phyloP scores from a whole-genome alignment of 2,797 vertebrate species.

The Oreortyx pictus region DNA sequence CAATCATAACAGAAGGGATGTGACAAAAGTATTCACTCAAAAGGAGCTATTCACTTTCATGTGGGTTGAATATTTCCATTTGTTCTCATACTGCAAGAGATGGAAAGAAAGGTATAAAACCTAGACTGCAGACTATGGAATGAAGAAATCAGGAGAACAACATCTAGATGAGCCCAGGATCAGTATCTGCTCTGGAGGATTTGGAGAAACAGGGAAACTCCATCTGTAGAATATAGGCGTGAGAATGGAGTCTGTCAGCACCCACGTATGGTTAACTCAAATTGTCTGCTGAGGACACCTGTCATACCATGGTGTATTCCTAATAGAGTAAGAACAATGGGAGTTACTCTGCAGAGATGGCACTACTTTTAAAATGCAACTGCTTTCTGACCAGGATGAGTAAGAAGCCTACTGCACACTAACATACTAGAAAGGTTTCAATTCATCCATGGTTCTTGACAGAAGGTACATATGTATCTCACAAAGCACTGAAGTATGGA shows the following conservation, averaged over 20 bases:
- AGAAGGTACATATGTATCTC: neutral
- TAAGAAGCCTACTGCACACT: neutral
- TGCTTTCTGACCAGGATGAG: slow-evolving; percentile 12
- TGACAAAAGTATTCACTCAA: neutral
- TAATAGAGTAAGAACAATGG: slow-evolving; percentile 52
- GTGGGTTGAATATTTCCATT: neutral
- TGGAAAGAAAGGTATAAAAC: neutral
- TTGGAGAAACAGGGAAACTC: slow-evolving; percentile 51
- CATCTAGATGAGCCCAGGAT: slow-evolving; percentile 27
- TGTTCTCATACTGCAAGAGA: neutral
- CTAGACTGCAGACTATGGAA: slow-evolving; percentile 1
- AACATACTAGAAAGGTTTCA: neutral
- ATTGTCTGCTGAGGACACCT: slow-evolving; percentile 46
- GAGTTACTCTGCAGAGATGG: slow-evolving; percentile 59
- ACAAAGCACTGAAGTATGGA: fast-evolving
- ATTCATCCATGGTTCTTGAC: neutral
- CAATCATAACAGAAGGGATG: neutral
- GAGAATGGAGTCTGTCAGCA: slow-evolving; percentile 60
- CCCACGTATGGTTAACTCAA: slow-evolving; percentile 40
- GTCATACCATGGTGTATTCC: slow-evolving; percentile 38
- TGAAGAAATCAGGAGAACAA: slow-evolving; percentile 26
- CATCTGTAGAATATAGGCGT: slow-evolving; percentile 34
- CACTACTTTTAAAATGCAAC: slow-evolving; percentile 30
- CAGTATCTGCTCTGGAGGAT: slow-evolving; percentile 55
- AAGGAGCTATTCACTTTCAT: neutral